phyloP scores from a whole-genome alignment of 2,888 invertebrate species.

The Formica aserva region DNA sequence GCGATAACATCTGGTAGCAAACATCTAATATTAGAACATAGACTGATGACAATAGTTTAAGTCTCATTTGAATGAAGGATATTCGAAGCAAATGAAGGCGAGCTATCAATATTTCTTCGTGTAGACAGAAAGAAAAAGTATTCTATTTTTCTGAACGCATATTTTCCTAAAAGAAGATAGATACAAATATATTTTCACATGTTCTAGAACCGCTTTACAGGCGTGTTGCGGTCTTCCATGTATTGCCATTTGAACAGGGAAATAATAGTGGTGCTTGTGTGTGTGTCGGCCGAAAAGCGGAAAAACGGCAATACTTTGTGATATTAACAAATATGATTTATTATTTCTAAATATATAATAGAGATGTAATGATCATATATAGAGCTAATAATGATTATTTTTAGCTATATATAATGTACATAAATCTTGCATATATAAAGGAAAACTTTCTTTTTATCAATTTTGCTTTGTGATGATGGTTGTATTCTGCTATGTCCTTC shows the following conservation, averaged over 20 bases:
- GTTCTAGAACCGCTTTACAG: constrained; percentile 54
- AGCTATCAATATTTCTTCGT: constrained; percentile 32
- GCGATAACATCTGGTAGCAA: constrained; percentile 53
- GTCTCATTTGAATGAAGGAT: constrained; percentile 45
- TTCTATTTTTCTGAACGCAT: constrained; percentile 76
- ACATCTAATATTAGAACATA: constrained; percentile 63
- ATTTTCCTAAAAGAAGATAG: constrained; percentile 64
- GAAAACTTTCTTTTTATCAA: constrained; percentile 39
- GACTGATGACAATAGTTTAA: constrained; percentile 72
- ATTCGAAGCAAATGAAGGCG: not conserved
- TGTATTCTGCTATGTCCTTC: not conserved
- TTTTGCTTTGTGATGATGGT: not conserved
- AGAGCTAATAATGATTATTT: constrained; percentile 37
- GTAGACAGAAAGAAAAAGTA: constrained; percentile 29
- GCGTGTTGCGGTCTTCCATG: constrained; percentile 67
- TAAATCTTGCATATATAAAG: constrained; percentile 58
- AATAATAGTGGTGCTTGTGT: constrained; percentile 49
- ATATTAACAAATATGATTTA: constrained; percentile 81
- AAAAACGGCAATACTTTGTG: constrained; percentile 79
- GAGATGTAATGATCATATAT: constrained; percentile 13
- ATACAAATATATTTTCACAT: constrained; percentile 58
- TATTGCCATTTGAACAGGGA: constrained; percentile 31
- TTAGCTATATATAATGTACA: constrained; percentile 49
- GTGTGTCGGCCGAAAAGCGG: constrained; percentile 56
- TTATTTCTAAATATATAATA: constrained; percentile 63